Conservation (phyloP, 2,888 invertebrate genomes). For the Xanthorhoe designata region DNA sequence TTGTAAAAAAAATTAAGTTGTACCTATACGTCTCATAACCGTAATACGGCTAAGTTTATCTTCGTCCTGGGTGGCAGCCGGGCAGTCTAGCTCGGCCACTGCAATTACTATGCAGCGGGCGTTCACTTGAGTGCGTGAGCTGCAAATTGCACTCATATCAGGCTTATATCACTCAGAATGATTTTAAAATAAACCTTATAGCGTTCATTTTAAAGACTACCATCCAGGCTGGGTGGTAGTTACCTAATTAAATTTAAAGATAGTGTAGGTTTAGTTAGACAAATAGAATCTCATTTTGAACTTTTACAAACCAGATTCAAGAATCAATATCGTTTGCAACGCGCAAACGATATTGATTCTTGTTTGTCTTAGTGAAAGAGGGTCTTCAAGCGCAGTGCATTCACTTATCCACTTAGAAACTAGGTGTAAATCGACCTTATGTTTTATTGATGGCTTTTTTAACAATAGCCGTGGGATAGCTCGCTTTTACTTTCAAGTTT, state of each 20-base stretch:
- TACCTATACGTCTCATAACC: slow-evolving; percentile 1
- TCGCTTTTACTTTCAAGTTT: slow-evolving; percentile 43
- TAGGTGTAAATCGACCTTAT: slow-evolving; percentile 33
- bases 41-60: slow-evolving; percentile 30
- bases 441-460: slow-evolving; percentile 42
- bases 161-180: slow-evolving; percentile 4
- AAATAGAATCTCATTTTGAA: neutral
- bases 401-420: slow-evolving; percentile 45
- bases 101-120: slow-evolving; percentile 56
- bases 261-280: neutral
- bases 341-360: too few species aligned
- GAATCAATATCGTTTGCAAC: neutral
- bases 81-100: slow-evolving; percentile 62
- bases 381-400: slow-evolving; percentile 39
- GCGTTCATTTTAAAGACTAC: neutral
- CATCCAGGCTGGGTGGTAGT: neutral
- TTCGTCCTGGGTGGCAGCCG: slow-evolving; percentile 68
- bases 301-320: neutral
- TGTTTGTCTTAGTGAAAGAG: neutral
- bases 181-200: slow-evolving; percentile 3
- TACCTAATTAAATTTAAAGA: neutral
- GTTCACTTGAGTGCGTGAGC: slow-evolving; percentile 51
- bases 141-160: slow-evolving; percentile 44
- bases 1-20: neutral
- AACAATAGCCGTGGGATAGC: slow-evolving; percentile 34